These are phyloP conservation scores for Zaprionus taronus DNA, from an alignment of 1,140 invertebrate species.

Conservation along the genomic window DNA sequence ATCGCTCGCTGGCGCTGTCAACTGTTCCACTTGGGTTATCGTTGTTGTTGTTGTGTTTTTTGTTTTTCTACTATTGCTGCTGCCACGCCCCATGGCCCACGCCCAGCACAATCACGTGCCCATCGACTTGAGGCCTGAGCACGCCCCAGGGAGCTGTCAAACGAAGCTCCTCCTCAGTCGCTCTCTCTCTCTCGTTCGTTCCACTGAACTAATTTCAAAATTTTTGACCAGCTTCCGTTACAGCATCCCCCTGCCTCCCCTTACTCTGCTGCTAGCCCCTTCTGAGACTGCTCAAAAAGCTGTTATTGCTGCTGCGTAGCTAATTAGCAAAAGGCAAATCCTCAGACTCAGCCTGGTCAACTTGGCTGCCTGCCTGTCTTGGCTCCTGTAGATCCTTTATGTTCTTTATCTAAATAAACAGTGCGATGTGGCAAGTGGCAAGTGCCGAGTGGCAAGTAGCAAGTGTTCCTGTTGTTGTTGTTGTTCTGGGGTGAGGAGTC, in stretches of 20 bases:
- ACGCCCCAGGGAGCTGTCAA: constrained; percentile 81
- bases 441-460: neutral
- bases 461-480: too few relatives aligned
- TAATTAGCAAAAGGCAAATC: constrained; percentile 56
- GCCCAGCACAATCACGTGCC: constrained; percentile 67
- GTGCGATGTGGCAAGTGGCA: constrained; percentile 34
- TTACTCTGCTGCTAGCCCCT: too few relatives aligned
- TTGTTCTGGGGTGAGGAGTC: constrained; percentile 12
- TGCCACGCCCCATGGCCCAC: constrained; percentile 54
- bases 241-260: neutral
- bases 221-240: constrained; percentile 52
- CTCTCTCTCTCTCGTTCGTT: constrained; percentile 24
- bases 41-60: constrained; percentile 21
- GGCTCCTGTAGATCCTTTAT: constrained; percentile 28
- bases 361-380: neutral
- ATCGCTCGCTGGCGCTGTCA: constrained; percentile 57
- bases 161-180: constrained; percentile 25
- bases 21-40: constrained; percentile 54
- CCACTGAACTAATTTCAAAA: constrained; percentile 67
- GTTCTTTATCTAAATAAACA: constrained; percentile 72
- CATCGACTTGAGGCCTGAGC: constrained; percentile 76
- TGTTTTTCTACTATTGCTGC: constrained; percentile 8
- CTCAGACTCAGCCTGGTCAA: constrained; percentile 35
- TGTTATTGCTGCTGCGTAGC: constrained; percentile 36
- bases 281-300: constrained; percentile 26